phyloP scores from a whole-genome alignment of 2,888 invertebrate genomes.

The Nomada hirtipes region DNA sequence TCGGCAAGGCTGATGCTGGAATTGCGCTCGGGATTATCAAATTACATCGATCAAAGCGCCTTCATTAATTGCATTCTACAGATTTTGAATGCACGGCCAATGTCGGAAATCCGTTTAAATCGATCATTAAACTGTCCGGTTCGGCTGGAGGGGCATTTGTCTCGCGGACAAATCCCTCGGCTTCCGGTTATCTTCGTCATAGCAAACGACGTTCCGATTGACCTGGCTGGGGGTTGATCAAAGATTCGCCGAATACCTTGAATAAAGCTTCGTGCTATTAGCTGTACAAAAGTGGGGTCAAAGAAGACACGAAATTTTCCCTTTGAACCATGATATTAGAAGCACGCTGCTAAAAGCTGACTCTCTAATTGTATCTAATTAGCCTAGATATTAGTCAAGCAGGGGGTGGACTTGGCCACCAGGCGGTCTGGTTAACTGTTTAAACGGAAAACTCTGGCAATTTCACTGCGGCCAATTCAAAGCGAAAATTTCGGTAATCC shows the following conservation, averaged over 20 bases:
- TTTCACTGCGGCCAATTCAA: slow-evolving; percentile 32
- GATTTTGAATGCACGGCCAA: slow-evolving; percentile 42
- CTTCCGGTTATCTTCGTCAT: slow-evolving; percentile 5
- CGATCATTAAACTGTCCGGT: slow-evolving; percentile 53
- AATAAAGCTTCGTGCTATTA: neutral
- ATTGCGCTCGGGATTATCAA: slow-evolving; percentile 65
- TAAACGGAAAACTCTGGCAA: slow-evolving; percentile 37
- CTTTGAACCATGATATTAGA: neutral
- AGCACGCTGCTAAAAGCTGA: slow-evolving; percentile 24
- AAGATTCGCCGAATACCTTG: slow-evolving; percentile 8
- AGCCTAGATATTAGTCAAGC: slow-evolving; percentile 48
- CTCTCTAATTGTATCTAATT: slow-evolving; percentile 58
- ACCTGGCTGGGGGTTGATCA: neutral
- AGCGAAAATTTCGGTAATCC: slow-evolving; percentile 40
- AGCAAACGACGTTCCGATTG: neutral
- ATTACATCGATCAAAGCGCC: slow-evolving; percentile 63
- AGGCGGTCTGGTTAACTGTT: slow-evolving; percentile 40
- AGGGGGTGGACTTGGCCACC: slow-evolving; percentile 5
- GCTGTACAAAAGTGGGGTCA: neutral
- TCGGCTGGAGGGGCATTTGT: slow-evolving; percentile 1
- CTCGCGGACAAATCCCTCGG: neutral
- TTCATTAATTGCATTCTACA: slow-evolving; percentile 65
- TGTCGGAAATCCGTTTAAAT: slow-evolving; percentile 46
- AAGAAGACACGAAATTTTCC: slow-evolving; percentile 5
- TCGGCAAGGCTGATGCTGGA: slow-evolving; percentile 34